Conservation (phyloP, 2,888 invertebrate genomes). For the Pandemis heparana region DNA sequence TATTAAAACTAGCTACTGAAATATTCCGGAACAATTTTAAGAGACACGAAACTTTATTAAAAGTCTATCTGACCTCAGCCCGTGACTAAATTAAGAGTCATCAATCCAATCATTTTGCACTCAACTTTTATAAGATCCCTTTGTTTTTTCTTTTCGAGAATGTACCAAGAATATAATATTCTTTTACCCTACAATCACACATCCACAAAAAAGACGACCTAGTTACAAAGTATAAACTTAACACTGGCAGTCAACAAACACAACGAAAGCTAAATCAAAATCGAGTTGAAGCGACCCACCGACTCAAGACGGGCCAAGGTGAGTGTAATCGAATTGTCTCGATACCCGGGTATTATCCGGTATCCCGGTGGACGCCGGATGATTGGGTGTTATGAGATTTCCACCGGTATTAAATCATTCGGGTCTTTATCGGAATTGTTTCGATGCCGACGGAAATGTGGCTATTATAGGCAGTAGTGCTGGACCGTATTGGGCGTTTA, state of each 20-base stretch:
- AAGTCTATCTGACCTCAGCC: too few species aligned
- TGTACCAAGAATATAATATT: too few species aligned
- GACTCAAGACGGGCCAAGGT: conserved; percentile 46
- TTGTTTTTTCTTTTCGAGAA: too few species aligned
- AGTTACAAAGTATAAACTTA: background rate
- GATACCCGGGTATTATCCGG: conserved; percentile 46
- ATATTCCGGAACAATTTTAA: too few species aligned
- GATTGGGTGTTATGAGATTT: conserved; percentile 83
- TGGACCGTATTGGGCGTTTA: conserved; percentile 1
- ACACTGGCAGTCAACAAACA: conserved; percentile 11
- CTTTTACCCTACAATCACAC: too few species aligned
- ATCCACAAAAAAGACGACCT: too few species aligned
- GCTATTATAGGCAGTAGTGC: conserved; percentile 48
- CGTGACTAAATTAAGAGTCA: too few species aligned
- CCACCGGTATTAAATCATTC: conserved; percentile 73
- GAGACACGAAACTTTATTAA: too few species aligned
- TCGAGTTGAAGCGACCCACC: conserved; percentile 13
- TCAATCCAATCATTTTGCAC: too few species aligned
- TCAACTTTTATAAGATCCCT: too few species aligned
- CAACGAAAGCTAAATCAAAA: conserved; percentile 35
- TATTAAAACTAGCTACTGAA: too few species aligned
- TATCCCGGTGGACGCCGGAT: conserved; percentile 62
- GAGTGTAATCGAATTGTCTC: conserved; percentile 59
- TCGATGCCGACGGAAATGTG: conserved; percentile 52
- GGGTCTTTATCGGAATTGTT: conserved; percentile 51